Conservation (phyloP, 2,797 vertebrate species). For the Anguilla pacifica region DNA sequence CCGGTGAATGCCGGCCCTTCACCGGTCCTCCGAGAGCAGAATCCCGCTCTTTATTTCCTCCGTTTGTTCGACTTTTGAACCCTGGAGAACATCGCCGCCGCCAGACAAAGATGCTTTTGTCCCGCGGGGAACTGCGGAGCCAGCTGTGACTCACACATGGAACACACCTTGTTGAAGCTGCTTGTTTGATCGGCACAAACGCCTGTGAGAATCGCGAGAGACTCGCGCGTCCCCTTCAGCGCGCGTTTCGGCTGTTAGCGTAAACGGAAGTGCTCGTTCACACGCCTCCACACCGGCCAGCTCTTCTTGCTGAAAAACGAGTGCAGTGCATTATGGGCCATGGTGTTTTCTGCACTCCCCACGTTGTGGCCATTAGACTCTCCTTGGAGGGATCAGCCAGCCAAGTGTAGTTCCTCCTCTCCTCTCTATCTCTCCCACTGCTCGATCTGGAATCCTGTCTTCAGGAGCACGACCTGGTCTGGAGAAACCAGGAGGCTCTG, state of each 20-base stretch:
- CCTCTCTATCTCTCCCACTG: not conserved
- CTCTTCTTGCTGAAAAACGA: not conserved
- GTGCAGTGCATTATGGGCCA: not conserved
- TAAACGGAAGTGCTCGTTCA: not conserved
- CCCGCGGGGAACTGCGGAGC: not conserved
- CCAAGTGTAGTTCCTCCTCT: not conserved
- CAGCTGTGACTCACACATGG: slow-evolving; percentile 7
- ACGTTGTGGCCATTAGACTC: not conserved
- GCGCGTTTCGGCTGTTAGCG: not conserved
- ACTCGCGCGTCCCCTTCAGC: not conserved
- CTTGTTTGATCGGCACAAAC: not conserved
- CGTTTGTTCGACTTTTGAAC: slow-evolving; percentile 19
- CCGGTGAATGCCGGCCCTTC: not conserved
- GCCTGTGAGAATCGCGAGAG: not conserved
- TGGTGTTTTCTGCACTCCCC: not conserved
- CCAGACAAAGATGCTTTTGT: slow-evolving; percentile 7
- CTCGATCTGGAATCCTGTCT: not conserved
- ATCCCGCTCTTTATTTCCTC: not conserved
- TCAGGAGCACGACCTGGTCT: not conserved
- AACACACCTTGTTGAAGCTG: slow-evolving; percentile 21
- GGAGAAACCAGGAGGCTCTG: not conserved
- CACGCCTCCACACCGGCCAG: not conserved
- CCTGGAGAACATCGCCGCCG: not conserved
- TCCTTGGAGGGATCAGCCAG: not conserved
- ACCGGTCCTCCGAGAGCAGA: not conserved